Percentiles rank a stretch among this genome's conserved stretches.
Conservation (phyloP, 2,888 invertebrate genomes). For the Melieria omissa region DNA sequence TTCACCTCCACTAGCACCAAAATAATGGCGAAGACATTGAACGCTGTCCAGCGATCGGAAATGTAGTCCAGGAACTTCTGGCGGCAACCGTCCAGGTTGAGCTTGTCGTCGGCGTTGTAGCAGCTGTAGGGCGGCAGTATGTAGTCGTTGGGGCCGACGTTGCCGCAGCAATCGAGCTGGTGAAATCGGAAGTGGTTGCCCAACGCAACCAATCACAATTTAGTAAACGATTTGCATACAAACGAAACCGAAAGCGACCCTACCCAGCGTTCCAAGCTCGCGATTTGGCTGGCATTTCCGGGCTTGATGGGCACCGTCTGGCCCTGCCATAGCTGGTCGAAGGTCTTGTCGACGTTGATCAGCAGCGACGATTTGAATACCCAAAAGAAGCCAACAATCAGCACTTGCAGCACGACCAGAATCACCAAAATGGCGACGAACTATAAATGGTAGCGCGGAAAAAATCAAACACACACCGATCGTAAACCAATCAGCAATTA, state of each 20-base stretch:
- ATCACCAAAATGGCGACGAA: constrained; percentile 53
- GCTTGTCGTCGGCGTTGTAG: constrained; percentile 51
- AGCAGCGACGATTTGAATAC: constrained; percentile 56
- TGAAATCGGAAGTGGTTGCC: not conserved
- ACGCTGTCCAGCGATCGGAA: constrained; percentile 53
- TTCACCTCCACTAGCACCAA: constrained; percentile 57
- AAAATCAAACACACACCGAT: constrained; percentile 18
- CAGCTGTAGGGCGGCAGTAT: constrained; percentile 55
- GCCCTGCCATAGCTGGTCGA: constrained; percentile 57
- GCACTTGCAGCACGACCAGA: constrained; percentile 53
- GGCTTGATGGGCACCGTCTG: constrained; percentile 59
- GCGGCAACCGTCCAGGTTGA: constrained; percentile 58
- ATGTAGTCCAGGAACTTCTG: constrained; percentile 60
- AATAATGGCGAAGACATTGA: constrained; percentile 53
- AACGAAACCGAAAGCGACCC: constrained; percentile 30
- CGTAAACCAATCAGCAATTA: not conserved
- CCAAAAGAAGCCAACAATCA: constrained; percentile 57
- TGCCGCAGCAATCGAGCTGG: constrained; percentile 60
- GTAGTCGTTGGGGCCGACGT: constrained; percentile 54
- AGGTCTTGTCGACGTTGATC: constrained; percentile 57
- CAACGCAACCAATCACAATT: no score
- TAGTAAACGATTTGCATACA: no score
- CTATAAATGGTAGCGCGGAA: constrained; percentile 38
- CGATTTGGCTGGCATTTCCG: constrained; percentile 57
- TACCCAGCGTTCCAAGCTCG: constrained; percentile 59